Evolutionary conservation across 2,113 vertebrate species (phyloP).

Genomic region (Lamprotornis superbus): DNA sequence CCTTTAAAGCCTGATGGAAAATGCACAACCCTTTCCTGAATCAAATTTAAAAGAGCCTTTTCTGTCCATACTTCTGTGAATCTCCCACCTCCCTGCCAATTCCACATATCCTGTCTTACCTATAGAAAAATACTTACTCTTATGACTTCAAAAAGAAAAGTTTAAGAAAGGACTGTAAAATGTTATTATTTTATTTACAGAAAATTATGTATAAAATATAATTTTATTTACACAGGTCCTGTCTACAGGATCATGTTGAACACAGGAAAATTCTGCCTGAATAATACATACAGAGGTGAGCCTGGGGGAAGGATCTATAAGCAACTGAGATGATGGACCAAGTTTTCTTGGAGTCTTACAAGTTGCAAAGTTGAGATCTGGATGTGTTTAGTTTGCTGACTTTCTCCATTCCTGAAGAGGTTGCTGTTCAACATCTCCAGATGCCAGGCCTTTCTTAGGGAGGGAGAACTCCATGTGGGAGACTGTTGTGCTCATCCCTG

Average conservation of each 20-base stretch:
- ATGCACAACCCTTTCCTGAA: neutral
- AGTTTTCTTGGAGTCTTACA: neutral
- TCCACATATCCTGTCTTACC: neutral
- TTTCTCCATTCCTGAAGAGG: neutral
- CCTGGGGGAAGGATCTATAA: neutral
- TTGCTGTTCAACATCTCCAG: neutral
- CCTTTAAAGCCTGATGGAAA: slow-evolving; percentile 24
- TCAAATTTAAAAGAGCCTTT: neutral
- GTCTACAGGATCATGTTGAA: neutral
- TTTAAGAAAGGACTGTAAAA: neutral
- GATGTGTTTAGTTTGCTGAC: neutral
- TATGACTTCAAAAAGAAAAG: neutral
- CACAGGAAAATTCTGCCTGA: neutral
- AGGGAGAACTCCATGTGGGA: neutral
- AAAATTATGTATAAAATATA: neutral
- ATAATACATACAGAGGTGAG: neutral
- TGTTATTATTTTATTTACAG: neutral
- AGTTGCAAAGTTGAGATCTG: neutral
- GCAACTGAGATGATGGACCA: neutral
- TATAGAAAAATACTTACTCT: neutral
- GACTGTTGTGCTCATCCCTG: neutral
- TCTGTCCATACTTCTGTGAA: neutral
- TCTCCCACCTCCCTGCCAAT: neutral
- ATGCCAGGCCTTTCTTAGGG: neutral
- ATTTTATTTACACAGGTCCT: neutral